phyloP scores from a whole-genome alignment of 2,113 vertebrate species.

The Nanorana parkeri region DNA sequence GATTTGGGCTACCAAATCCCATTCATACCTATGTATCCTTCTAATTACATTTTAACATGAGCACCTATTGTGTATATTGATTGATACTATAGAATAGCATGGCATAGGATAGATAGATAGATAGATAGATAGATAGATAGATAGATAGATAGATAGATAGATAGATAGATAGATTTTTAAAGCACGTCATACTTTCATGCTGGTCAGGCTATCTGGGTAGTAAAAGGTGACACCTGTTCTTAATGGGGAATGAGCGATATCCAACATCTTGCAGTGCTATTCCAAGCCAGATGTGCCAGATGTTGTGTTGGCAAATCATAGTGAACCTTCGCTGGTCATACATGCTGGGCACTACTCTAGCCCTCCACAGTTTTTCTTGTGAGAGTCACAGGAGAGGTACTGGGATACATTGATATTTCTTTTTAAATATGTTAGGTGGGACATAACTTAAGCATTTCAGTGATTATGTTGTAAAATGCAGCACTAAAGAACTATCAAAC shows the following conservation, averaged over 20 bases:
- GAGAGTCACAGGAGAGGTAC: not conserved
- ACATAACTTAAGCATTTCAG: too few relatives aligned
- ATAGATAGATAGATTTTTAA: not conserved
- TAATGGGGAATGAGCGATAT: not conserved
- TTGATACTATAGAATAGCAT: too few relatives aligned
- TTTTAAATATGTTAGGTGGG: too few relatives aligned
- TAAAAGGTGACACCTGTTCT: conserved; percentile 20
- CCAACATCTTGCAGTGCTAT: conserved; percentile 9
- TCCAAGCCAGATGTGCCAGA: conserved; percentile 1
- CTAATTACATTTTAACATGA: too few relatives aligned
- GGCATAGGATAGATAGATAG: too few relatives aligned
- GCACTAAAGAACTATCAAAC: too few relatives aligned
- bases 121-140: too few relatives aligned
- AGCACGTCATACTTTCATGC: not conserved
- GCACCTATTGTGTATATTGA: too few relatives aligned
- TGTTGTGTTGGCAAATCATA: not conserved
- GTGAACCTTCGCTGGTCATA: conserved; percentile 5
- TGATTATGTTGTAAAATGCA: too few relatives aligned
- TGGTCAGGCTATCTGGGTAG: not conserved
- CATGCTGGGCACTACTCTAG: not conserved
- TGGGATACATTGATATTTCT: not conserved
- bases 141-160: too few relatives aligned
- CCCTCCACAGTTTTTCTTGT: conserved; percentile 1
- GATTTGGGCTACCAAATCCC: not conserved
- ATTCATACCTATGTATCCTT: not conserved